Evolutionary conservation across 2,113 vertebrate species (phyloP), one percentile per base, ranked within the genome.

Genomic region (Sorex araneus): DNA sequence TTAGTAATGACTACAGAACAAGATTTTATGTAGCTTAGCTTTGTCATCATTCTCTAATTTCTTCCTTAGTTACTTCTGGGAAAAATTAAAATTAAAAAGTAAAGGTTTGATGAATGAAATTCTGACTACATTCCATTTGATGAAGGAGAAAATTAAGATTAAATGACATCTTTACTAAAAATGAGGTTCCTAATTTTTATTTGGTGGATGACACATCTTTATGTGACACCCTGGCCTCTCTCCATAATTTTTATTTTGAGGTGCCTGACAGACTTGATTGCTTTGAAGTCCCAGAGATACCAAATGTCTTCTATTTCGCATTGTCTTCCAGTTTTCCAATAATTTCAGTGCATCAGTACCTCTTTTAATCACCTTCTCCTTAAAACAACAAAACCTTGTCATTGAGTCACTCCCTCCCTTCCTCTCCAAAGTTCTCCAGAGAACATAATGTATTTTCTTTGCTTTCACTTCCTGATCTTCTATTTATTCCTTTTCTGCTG

Each of bases 51-150:
- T 75, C 28, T 82, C 40, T 76, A 47, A 77, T 70, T 34, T 66
- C 28, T 73, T 5, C 27, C 34, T 93, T 18, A 70, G 15, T 64
- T 64, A 50, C 30, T 78, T 94, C 54, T 89, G 71, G 13, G 57
- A 60, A 54, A 94, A 91, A 88, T 85, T 47, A 92, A 87, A 87
- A 50, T 70, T 47, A 92, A 87, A 87, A 50, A 63, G 66, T 92
- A 84, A 50, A 40, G 82, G 47, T 87, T 66, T 10, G 30, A 66
- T 82, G 47, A 74, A 94, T 80, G 27, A 87, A 93, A 87, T 86
- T 78, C 25, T 30, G 69, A 23, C 76, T 75, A 79, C 45, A 74
- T 91, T 94, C 13, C 21, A 32, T 79, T 94, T 90, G 43, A 13
- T 40, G 40, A 89, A 36, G 67, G 43, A 92, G 43, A 92, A 11